Base-by-base conservation (phyloP, 1,140 invertebrate species). In the Agrypnia vestita region DNA sequence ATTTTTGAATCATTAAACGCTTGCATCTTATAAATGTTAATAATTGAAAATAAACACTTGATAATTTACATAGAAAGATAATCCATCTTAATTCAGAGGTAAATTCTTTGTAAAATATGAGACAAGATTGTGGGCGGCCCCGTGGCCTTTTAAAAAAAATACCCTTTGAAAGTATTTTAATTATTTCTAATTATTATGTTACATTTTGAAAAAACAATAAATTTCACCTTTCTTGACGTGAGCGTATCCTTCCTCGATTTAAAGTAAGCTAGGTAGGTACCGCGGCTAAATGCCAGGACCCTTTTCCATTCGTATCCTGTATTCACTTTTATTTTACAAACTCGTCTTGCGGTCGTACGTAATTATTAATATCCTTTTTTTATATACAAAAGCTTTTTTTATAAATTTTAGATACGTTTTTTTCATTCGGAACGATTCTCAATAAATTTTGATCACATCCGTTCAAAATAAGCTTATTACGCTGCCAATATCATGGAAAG, bases 161-260 rank as follows among this genome's bases (percentile, higher is more conserved):
- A 72, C 56, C 71, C 64, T 49, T 71, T 15, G 76, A 76, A 76
- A 83, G 81, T 76, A 83, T 83, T 83, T 83, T 83, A 83, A 83
- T 83, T 83, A 83, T 83, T 81, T 83, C 82, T 83, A 83, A 83
- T 83, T 83, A 83, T 83, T 83, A 83, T 81, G 82, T 83, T 83
- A 81, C 82, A 77, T 83, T 79, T 79, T 72, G 25, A 81, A 83
- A 82, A 80, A 83, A 83, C 76, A 76, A 83, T 80, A 80, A 83
- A 83, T 80, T 81, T 83, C 47, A 47, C 44, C 43, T 56, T 53
- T 73, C 71, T 53, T 74, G 78, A 78, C 78, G 17, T 77, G 78
- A 74, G 55, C 44, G 53, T 47, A 59, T 49, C 21, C 56, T 11
- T 44, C 10, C 12, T 13, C 55, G 44, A 62, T 76, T 62, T 64